phyloP scores from a whole-genome alignment of 35 echinoderm and acorn worm species.

The Stichopus chloronotus region DNA sequence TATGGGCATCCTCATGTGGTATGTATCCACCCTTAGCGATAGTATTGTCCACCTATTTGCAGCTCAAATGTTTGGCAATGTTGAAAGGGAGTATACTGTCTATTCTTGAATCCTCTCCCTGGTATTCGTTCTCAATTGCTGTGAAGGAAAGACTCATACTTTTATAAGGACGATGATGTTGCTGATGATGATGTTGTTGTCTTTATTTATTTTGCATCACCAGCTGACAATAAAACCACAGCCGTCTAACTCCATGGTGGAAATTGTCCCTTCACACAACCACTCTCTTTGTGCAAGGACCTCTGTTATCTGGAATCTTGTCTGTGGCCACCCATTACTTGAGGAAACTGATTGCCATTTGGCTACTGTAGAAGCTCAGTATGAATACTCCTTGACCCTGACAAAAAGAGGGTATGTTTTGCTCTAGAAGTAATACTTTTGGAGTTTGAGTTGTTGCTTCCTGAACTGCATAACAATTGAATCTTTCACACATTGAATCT shows the following conservation, averaged over 20 bases:
- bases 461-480: too few species aligned
- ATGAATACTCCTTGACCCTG: constrained; percentile 19
- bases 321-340: constrained; percentile 27
- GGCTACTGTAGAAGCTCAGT: constrained; percentile 21
- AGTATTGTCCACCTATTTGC: background rate
- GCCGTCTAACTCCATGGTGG: background rate
- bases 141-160: too few species aligned
- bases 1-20: constrained; percentile 39
- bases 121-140: too few species aligned
- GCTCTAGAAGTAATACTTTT: background rate
- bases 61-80: background rate
- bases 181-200: too few species aligned
- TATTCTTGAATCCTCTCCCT: background rate
- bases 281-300: constrained; percentile 17
- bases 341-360: constrained; percentile 15
- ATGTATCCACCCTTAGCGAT: background rate
- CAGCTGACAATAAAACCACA: constrained; percentile 20
- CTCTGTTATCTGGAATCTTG: background rate
- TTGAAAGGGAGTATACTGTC: background rate
- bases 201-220: too few species aligned
- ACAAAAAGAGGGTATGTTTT: background rate
- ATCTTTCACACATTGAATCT: too few species aligned
- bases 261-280: background rate
- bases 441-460: too few species aligned
- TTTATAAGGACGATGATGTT: too few species aligned